These are phyloP conservation scores for Pollenia griseotomentosa DNA, from an alignment of 2,888 invertebrate genomes.

Conservation along the genomic window DNA sequence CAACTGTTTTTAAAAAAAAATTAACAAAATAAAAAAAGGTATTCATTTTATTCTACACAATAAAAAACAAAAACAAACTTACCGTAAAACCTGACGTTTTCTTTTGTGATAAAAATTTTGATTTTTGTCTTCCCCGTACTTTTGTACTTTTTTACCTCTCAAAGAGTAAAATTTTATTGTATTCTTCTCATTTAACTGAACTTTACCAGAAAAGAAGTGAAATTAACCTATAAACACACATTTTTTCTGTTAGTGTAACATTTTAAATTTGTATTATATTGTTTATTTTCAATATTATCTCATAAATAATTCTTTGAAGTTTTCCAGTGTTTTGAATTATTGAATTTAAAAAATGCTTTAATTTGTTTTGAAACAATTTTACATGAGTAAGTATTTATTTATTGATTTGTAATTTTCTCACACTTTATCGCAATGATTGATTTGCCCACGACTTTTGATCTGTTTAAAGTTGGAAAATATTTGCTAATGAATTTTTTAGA, in stretches of 20 bases:
- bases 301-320: neutral
- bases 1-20: too few species aligned
- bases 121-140: too few species aligned
- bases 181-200: too few species aligned
- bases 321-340: neutral
- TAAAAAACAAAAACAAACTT: too few species aligned
- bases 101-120: too few species aligned
- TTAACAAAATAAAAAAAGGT: too few species aligned
- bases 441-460: constrained; percentile 3
- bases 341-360: neutral
- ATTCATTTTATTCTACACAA: too few species aligned
- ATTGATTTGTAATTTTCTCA: constrained; percentile 8
- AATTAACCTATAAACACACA: neutral
- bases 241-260: neutral
- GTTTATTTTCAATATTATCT: constrained; percentile 5
- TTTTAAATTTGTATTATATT: neutral
- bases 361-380: neutral
- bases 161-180: too few species aligned
- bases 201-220: too few species aligned
- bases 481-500: constrained; percentile 1
- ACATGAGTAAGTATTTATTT: neutral
- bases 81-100: too few species aligned
- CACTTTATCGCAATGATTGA: neutral
- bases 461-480: constrained; percentile 16
- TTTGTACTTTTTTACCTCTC: too few species aligned